A percentile compares a stretch with the other conserved stretches of the same genome.
phyloP scores from a whole-genome alignment of 2,888 invertebrate genomes.

The Sphaerophoria taeniata region DNA sequence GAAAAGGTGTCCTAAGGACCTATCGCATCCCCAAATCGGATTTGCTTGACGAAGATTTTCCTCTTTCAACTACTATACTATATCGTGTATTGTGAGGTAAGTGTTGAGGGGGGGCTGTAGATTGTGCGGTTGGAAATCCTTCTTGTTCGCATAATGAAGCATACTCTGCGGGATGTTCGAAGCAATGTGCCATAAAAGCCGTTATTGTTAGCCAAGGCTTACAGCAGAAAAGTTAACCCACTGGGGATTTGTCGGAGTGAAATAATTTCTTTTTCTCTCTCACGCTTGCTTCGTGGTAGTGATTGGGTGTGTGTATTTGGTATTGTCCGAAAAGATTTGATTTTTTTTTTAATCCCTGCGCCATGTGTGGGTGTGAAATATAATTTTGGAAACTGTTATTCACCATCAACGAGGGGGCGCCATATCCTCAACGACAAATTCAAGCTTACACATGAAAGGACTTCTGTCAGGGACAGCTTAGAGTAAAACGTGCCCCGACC shows the following conservation, averaged over 20 bases:
- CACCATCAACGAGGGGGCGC: conserved; percentile 44
- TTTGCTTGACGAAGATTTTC: conserved; percentile 58
- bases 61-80: background rate
- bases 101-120: background rate
- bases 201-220: conserved; percentile 58
- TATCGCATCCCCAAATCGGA: conserved; percentile 71
- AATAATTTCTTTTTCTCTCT: conserved; percentile 54
- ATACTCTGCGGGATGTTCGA: conserved; percentile 58
- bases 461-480: conserved; percentile 66
- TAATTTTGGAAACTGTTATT: conserved; percentile 29
- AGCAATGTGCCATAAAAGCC: conserved; percentile 66
- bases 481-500: conserved; percentile 36
- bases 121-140: conserved; percentile 56
- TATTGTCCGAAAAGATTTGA: conserved; percentile 38
- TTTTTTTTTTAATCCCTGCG: conserved; percentile 25
- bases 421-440: background rate
- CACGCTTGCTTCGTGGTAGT: too few relatives aligned
- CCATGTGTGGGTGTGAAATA: conserved; percentile 31
- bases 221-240: conserved; percentile 41
- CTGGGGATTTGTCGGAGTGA: conserved; percentile 57
- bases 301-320: background rate
- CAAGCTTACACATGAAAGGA: background rate
- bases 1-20: conserved; percentile 73
- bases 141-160: conserved; percentile 68
- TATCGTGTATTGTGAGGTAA: background rate